These are phyloP conservation scores for Caenorhabditis sp. DNA, from an alignment of 2,888 invertebrate genomes.

Conservation along the genomic window DNA sequence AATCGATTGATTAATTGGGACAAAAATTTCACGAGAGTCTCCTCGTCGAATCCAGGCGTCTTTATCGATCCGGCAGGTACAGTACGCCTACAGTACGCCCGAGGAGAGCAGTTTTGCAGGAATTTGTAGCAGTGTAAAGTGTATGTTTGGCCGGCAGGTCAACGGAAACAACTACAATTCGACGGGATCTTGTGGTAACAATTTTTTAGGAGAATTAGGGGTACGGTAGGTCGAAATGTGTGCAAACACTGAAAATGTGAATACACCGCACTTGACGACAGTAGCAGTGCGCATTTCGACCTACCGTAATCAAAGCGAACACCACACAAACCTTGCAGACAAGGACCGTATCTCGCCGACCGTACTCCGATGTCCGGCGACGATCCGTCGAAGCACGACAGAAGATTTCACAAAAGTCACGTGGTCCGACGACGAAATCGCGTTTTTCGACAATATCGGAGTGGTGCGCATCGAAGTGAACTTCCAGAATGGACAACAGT, in stretches of 20 bases:
- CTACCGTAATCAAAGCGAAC: neutral
- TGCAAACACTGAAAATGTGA: neutral
- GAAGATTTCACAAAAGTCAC: conserved; percentile 26
- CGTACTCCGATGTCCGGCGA: conserved; percentile 36
- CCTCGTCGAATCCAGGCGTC: conserved; percentile 42
- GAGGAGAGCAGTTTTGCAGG: conserved; percentile 25
- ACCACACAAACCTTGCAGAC: too few relatives aligned
- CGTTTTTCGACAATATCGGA: conserved; percentile 56
- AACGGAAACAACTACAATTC: conserved; percentile 28
- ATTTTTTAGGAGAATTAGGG: too few relatives aligned
- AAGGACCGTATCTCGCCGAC: conserved; percentile 50
- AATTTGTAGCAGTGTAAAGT: conserved; percentile 46
- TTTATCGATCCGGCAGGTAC: conserved; percentile 50
- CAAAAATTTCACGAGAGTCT: conserved; percentile 39
- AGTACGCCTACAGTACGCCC: neutral
- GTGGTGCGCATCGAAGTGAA: conserved; percentile 21
- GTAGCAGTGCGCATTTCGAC: too few relatives aligned
- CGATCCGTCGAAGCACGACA: neutral
- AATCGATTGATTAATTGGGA: conserved; percentile 31
- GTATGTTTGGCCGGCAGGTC: conserved; percentile 45
- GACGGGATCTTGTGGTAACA: conserved; percentile 34
- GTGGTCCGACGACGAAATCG: conserved; percentile 37
- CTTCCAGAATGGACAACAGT: conserved; percentile 52
- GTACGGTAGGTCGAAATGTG: neutral
- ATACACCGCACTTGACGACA: neutral